Conservation (phyloP, 2,888 invertebrate genomes). For the Drosophila fungiperda region DNA sequence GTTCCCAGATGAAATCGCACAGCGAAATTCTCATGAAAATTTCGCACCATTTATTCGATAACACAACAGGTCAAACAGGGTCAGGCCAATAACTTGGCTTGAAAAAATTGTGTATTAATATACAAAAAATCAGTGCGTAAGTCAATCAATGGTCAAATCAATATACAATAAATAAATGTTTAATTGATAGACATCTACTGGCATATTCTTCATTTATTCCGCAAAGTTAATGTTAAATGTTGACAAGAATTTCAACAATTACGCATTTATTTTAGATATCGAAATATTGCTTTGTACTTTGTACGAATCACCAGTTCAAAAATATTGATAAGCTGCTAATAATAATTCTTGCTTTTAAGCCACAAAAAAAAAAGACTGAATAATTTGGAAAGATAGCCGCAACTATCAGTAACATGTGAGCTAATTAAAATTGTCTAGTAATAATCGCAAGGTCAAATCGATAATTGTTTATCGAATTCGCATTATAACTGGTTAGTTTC, state of each 20-base stretch:
- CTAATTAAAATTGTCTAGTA: not conserved
- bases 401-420: slow-evolving; percentile 32
- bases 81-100: slow-evolving; percentile 25
- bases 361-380: too few relatives aligned
- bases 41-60: slow-evolving; percentile 76
- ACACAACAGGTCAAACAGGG: slow-evolving; percentile 22
- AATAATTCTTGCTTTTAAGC: not conserved
- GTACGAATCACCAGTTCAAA: slow-evolving; percentile 35
- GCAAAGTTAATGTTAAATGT: slow-evolving; percentile 7
- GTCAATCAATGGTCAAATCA: slow-evolving; percentile 78
- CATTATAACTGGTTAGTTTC: slow-evolving; percentile 1
- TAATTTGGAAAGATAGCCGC: slow-evolving; percentile 12
- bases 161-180: slow-evolving; percentile 75
- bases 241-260: slow-evolving; percentile 12
- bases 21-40: slow-evolving; percentile 70
- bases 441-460: slow-evolving; percentile 7
- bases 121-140: slow-evolving; percentile 70
- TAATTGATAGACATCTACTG: slow-evolving; percentile 51
- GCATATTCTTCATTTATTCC: not conserved
- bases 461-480: slow-evolving; percentile 21
- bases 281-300: slow-evolving; percentile 20
- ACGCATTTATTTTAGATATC: slow-evolving; percentile 2
- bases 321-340: slow-evolving; percentile 14
- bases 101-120: slow-evolving; percentile 65
- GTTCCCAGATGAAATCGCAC: slow-evolving; percentile 10